Percentiles rank a stretch among this genome's conserved stretches.
Conservation (phyloP, 1,140 invertebrate genomes). For the Brachionus plicatilis region DNA sequence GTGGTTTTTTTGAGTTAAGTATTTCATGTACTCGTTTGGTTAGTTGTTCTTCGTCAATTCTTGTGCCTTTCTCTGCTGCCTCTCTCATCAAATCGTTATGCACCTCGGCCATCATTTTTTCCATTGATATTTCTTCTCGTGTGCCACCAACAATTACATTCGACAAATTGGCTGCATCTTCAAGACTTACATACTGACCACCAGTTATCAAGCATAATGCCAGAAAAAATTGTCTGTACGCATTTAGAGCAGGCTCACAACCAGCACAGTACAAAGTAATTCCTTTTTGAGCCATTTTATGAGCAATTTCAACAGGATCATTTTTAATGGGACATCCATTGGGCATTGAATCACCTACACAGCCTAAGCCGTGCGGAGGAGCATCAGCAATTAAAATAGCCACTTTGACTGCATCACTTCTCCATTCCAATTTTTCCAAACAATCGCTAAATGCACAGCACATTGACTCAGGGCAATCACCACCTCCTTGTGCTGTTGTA, state of each 20-base stretch:
- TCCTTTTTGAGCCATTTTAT: not conserved
- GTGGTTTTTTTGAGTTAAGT: not conserved
- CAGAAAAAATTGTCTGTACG: conserved; percentile 28
- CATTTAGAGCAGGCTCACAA: not conserved
- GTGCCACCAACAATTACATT: not conserved
- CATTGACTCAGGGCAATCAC: conserved; percentile 14
- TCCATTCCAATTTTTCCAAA: conserved; percentile 26
- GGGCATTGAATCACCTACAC: conserved; percentile 8
- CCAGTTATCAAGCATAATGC: conserved; percentile 14
- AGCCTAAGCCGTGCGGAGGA: conserved; percentile 32
- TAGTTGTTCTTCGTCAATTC: conserved; percentile 16
- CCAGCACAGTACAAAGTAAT: conserved; percentile 25
- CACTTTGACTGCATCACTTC: conserved; percentile 26
- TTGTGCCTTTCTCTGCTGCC: not conserved
- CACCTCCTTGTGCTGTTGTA: not conserved
- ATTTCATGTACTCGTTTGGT: conserved; percentile 24
- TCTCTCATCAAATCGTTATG: conserved; percentile 17
- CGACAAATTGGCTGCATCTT: not conserved
- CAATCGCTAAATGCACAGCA: not conserved
- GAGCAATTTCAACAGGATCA: conserved; percentile 38
- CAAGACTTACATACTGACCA: conserved; percentile 32
- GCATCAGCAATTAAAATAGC: conserved; percentile 39
- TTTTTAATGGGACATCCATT: conserved; percentile 15
- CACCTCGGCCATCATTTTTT: conserved; percentile 31
- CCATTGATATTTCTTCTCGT: conserved; percentile 34